Evolutionary conservation across 2,888 invertebrate genomes (phyloP).

Genomic region (Antitype chi): DNA sequence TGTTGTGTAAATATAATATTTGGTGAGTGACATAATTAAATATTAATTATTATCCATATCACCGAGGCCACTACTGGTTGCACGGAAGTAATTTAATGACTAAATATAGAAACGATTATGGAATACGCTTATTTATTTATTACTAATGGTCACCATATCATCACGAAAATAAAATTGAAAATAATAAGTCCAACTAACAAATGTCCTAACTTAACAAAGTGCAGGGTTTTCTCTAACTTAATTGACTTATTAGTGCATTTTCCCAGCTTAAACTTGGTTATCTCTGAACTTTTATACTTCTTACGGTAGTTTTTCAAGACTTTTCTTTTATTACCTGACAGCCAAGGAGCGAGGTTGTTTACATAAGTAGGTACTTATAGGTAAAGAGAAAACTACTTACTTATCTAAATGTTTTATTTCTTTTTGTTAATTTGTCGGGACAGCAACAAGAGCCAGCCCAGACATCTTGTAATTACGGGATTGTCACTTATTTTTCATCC

Average conservation of each 20-base stretch:
- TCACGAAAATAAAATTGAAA: neutral
- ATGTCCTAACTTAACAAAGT: neutral
- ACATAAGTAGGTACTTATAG: too few species aligned
- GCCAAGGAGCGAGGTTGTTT: neutral
- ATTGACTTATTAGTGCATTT: neutral
- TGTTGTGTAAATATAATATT: slow-evolving; percentile 3
- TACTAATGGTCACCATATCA: too few species aligned
- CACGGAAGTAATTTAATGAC: neutral
- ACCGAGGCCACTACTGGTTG: too few species aligned
- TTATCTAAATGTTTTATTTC: neutral
- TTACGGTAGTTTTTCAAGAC: too few species aligned
- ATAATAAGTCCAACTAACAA: neutral
- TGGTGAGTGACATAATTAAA: neutral
- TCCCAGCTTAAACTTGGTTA: slow-evolving; percentile 1
- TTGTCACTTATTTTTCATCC: neutral
- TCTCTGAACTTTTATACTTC: neutral
- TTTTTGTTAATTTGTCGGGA: slow-evolving; percentile 2
- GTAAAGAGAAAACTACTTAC: neutral
- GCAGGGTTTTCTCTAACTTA: neutral
- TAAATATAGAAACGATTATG: neutral
- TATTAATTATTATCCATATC: neutral
- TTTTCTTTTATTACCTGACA: neutral
- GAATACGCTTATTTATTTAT: neutral
- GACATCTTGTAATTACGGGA: neutral
- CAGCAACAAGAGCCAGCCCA: slow-evolving; percentile 5